These are phyloP conservation scores for Nephrotoma flavescens DNA, from an alignment of 2,888 invertebrate genomes.

Conservation along the genomic window DNA sequence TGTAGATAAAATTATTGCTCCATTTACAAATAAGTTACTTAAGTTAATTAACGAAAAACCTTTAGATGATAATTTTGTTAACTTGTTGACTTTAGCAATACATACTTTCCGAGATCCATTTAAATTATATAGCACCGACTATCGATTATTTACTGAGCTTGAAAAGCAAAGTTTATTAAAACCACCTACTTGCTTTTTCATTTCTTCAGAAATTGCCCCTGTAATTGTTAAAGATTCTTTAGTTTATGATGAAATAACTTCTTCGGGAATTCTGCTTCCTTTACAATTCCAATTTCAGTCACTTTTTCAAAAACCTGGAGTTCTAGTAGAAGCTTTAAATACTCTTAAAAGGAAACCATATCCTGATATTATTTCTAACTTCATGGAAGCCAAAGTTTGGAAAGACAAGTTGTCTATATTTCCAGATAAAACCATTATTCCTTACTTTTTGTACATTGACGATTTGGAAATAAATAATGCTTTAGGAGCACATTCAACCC, in stretches of 20 bases:
- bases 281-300: background rate
- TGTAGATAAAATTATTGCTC: background rate
- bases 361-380: background rate
- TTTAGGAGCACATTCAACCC: background rate
- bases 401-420: background rate
- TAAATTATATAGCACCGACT: background rate
- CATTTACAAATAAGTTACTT: background rate
- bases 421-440: background rate
- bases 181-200: background rate
- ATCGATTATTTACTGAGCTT: background rate
- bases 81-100: too few species aligned
- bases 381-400: background rate
- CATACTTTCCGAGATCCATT: background rate
- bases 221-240: background rate
- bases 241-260: background rate
- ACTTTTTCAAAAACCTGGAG: background rate
- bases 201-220: background rate
- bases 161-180: background rate
- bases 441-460: background rate
- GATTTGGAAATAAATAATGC: background rate
- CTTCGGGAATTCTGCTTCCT: background rate
- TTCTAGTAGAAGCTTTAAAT: background rate
- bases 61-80: too few species aligned
- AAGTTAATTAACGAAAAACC: too few species aligned
- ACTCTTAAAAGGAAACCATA: background rate